A percentile compares a stretch with the other conserved stretches of the same genome.
phyloP scores from a whole-genome alignment of 2,797 vertebrate genomes.

The Melanotaenia boesemani region DNA sequence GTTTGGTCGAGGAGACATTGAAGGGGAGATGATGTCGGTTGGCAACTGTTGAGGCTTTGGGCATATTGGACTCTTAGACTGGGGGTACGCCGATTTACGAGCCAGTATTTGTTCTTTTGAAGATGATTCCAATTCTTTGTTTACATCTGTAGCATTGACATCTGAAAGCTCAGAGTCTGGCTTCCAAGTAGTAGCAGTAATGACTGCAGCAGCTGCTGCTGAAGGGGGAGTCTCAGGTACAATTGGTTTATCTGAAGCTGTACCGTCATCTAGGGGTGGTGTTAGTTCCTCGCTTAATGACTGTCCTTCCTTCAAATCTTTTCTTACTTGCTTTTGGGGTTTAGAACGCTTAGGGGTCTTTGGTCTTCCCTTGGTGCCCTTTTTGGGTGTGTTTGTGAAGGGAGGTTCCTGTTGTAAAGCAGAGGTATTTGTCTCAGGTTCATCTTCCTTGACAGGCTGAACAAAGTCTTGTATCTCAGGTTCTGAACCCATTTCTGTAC shows the following conservation, averaged over 20 bases:
- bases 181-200: conserved; percentile 80
- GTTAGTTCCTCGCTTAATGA: conserved; percentile 71
- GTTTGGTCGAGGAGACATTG: conserved; percentile 71
- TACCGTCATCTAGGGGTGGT: conserved; percentile 53
- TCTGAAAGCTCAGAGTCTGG: conserved; percentile 61
- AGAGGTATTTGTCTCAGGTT: conserved; percentile 73
- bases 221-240: conserved; percentile 62
- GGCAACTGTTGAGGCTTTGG: conserved; percentile 72
- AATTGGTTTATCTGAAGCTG: conserved; percentile 54
- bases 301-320: conserved; percentile 81
- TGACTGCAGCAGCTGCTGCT: conserved; percentile 69
- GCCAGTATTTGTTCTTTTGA: conserved; percentile 72
- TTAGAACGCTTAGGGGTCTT: conserved; percentile 86
- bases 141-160: conserved; percentile 56
- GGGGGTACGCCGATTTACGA: conserved; percentile 70
- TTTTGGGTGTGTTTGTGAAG: conserved; percentile 80
- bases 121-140: conserved; percentile 60
- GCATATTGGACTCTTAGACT: conserved; percentile 72
- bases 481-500: conserved; percentile 79
- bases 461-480: conserved; percentile 70
- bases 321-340: conserved; percentile 84
- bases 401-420: conserved; percentile 71
- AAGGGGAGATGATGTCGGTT: conserved; percentile 75
- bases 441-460: conserved; percentile 81
- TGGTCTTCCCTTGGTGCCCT: conserved; percentile 85